A percentile compares a stretch with the other conserved stretches of the same genome.
phyloP scores from a whole-genome alignment of 1,140 invertebrate genomes.

The Adelges cooleyi region DNA sequence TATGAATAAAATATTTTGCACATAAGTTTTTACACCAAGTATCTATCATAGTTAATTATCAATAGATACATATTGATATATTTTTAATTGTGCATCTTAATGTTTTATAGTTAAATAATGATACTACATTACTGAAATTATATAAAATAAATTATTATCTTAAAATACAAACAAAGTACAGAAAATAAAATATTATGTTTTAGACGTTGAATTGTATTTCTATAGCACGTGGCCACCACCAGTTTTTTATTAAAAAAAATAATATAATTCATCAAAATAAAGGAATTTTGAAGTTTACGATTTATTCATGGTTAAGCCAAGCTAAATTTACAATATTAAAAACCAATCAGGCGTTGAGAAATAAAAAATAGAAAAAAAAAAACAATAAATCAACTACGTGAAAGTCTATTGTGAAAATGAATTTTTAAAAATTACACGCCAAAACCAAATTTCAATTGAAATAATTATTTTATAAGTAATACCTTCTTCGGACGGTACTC shows the following conservation, averaged over 20 bases:
- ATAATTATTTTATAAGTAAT: background rate
- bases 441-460: conserved; percentile 21
- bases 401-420: conserved; percentile 17
- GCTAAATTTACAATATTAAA: conserved; percentile 23
- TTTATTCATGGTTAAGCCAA: conserved; percentile 23
- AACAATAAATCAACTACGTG: too few species aligned
- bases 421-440: conserved; percentile 26
- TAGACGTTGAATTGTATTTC: background rate
- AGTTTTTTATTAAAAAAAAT: conserved; percentile 12
- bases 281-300: background rate
- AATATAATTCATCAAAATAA: background rate
- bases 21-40: too few species aligned
- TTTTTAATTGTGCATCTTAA: too few species aligned
- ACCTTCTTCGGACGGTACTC: conserved; percentile 13
- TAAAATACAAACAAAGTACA: too few species aligned
- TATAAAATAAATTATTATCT: too few species aligned
- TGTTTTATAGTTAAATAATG: too few species aligned
- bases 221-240: conserved; percentile 17
- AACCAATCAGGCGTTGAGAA: conserved; percentile 5
- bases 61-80: too few species aligned
- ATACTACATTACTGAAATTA: too few species aligned
- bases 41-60: too few species aligned
- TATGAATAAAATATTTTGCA: too few species aligned
- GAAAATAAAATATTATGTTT: background rate
- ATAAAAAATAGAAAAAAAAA: background rate